A percentile compares a stretch with the other conserved stretches of the same genome.
Evolutionary conservation across 2,113 vertebrate species (phyloP).

Genomic region (Bufo gargarizans): DNA sequence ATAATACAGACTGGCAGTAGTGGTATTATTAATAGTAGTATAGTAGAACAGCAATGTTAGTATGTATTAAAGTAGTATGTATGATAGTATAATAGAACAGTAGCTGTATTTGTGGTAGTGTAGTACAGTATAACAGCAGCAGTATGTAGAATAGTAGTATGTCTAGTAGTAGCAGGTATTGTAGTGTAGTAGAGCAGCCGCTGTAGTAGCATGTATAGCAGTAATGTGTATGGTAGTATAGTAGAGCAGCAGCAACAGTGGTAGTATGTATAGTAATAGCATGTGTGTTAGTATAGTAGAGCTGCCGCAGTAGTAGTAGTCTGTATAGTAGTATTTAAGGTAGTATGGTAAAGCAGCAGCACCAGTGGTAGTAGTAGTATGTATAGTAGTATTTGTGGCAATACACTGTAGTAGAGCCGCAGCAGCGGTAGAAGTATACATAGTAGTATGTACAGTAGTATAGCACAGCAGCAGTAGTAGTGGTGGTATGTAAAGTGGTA

Average conservation of each 20-base stretch:
- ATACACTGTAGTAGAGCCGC: not conserved
- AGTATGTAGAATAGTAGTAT: too few species aligned
- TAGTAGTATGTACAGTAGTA: too few species aligned
- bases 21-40: not conserved
- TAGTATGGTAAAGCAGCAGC: too few species aligned
- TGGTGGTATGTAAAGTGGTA: too few species aligned
- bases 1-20: too few species aligned
- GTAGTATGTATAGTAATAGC: not conserved
- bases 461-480: too few species aligned
- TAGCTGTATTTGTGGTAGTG: not conserved
- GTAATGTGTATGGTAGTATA: too few species aligned
- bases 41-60: not conserved
- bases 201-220: too few species aligned
- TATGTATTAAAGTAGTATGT: not conserved
- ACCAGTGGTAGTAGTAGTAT: not conserved
- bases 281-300: not conserved
- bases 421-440: not conserved
- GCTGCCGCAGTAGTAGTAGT: not conserved
- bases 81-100: not conserved
- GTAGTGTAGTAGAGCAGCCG: too few species aligned
- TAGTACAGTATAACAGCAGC: too few species aligned
- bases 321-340: not conserved
- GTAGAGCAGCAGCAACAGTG: too few species aligned
- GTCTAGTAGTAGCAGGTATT: too few species aligned
- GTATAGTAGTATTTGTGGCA: not conserved